phyloP scores from a whole-genome alignment of 2,888 invertebrate species.

The Lasioglossum morio region DNA sequence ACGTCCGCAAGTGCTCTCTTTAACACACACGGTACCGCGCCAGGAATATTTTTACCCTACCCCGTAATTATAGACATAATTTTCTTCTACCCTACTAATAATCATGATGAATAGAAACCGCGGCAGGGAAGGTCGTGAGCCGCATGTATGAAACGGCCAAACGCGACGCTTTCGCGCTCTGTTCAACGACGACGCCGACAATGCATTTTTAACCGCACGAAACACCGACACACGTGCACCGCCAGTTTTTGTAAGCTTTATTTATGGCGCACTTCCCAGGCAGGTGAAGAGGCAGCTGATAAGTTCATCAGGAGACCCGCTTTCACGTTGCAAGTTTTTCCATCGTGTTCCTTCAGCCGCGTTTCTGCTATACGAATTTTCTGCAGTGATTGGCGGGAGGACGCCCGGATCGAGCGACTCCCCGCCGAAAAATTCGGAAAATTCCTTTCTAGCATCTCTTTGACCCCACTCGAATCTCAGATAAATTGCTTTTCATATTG shows the following conservation, averaged over 20 bases:
- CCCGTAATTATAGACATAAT: slow-evolving; percentile 65
- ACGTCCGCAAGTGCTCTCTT: slow-evolving; percentile 39
- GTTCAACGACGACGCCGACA: slow-evolving; percentile 15
- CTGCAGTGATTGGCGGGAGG: background rate
- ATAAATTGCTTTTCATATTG: too few species aligned
- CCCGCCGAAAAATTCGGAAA: background rate
- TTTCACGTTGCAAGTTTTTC: background rate
- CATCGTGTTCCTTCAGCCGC: background rate
- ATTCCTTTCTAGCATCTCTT: background rate
- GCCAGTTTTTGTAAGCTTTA: background rate
- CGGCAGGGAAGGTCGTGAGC: slow-evolving; percentile 53
- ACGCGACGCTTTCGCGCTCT: slow-evolving; percentile 17
- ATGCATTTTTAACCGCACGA: slow-evolving; percentile 10
- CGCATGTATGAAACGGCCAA: slow-evolving; percentile 37
- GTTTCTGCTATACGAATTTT: background rate
- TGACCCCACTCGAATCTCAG: background rate
- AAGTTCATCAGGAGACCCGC: background rate
- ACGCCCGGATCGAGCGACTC: background rate
- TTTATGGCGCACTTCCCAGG: background rate
- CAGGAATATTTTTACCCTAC: slow-evolving; percentile 54
- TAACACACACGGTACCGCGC: slow-evolving; percentile 40
- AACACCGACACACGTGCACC: background rate
- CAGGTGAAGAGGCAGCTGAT: background rate
- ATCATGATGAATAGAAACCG: slow-evolving; percentile 58
- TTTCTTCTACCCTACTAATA: slow-evolving; percentile 53